Base-by-base conservation (phyloP, 2,888 invertebrate species). In the Antheraea yamamai region DNA sequence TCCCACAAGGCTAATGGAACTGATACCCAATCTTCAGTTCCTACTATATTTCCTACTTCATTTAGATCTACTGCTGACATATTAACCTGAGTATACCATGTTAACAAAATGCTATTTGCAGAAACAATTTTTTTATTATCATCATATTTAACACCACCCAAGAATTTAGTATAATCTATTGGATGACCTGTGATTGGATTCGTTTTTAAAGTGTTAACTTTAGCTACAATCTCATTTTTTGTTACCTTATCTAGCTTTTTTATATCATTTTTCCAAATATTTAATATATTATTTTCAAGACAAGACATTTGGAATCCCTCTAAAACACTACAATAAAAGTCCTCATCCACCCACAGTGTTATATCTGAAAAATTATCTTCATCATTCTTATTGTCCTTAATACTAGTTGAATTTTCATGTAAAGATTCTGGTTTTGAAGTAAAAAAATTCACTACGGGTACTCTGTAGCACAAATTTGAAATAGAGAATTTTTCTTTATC, bases 11-110 rank as follows among this genome's bases (percentile, higher is more conserved):
- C 91, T 74, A 95, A 89, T 78, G 95, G 95, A 77, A 95, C 87
- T 2, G 96, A 93, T 84, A 97, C 97, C 96, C 96, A 97, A 83
- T 97, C 97, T 83, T 97, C 96, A 61, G 97, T 97, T 73, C 97
- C 97, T 23, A 97, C 96, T 81, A 96, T 92, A 87, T 97, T 97
- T 76, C 97, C 97, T 73, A 95, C 95, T 89, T 96, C 95, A 84
- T 96, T 95, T 88, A 96, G 95, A 85, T 97, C 95, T 26, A 97
- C 95, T 75, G 95, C 92, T 2, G 96, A 95, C 94, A 97, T 97
- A 90, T 97, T 96, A 0, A 97, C 95, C 79, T 95, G 91, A 35
- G 96, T 93, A 83, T 95, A 96, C 96, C 97, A 97, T 73, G 95
- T 92, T 55, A 96, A 93, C 79, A 96, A 91, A 2, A 97, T 83